Evolutionary conservation across 2,888 invertebrate genomes (phyloP), one percentile per base, ranked within the genome.

Genomic region (Orthonychiurus folsomi): DNA sequence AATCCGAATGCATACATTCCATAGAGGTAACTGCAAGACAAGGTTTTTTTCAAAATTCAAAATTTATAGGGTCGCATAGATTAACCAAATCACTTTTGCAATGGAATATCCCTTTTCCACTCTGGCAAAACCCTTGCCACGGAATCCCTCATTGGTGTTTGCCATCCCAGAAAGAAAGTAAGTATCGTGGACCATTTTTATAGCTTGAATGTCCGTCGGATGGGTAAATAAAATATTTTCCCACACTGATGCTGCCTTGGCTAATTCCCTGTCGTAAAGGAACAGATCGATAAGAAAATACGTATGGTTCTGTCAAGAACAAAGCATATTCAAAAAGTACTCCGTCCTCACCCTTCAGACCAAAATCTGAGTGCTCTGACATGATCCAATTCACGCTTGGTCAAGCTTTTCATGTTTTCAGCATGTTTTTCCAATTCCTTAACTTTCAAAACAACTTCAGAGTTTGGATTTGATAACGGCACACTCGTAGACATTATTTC

Each of bases 1-100:
- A 65, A 37, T 12, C 65, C 65, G 50, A 62, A 65, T 3, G 62
- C 62, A 50, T 63, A 57, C 54, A 63, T 56, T n/a, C 65, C 65
- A 26, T 65, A 61, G 15, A 65, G 15, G 50, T 52, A 63, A 24
- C 65, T 47, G 15, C 15, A n/a, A 25, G n/a, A 21, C 24, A 24
- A 23, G 52, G 9, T 52, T 52, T 9, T 5, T 52, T 23, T 52
- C 21, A 5, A 52, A 5, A 37, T 37, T 37, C 9, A 9, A 37
- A 37, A 9, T 37, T 5, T 37, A n/a, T n/a, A n/a, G n/a, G n/a
- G n/a, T n/a, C n/a, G n/a, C n/a, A n/a, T n/a, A n/a, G n/a, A n/a
- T n/a, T n/a, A n/a, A n/a, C n/a, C 15, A 37, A 26, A 9, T 55
- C 25, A 56, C 56, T 37, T 56, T 28, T 56, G 56, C 2, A 56